These are phyloP conservation scores for Propsilocerus akamusi DNA, from an alignment of 1,140 invertebrate genomes.

Conservation along the genomic window DNA sequence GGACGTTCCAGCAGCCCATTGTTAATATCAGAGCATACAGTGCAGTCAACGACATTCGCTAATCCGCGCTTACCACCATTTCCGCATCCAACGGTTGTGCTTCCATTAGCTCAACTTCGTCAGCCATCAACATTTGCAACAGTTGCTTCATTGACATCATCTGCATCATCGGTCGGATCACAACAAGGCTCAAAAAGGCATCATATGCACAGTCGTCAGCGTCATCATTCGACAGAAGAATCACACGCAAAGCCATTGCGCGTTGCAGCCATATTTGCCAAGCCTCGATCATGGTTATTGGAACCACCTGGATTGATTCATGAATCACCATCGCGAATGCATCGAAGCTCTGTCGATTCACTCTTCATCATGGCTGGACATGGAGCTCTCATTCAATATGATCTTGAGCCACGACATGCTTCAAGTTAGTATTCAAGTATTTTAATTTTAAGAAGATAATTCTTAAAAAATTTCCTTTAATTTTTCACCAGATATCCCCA, in stretches of 20 bases:
- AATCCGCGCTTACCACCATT: constrained; percentile 80
- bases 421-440: constrained; percentile 26
- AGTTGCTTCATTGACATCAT: constrained; percentile 9
- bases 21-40: constrained; percentile 28
- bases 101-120: constrained; percentile 69
- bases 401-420: constrained; percentile 63
- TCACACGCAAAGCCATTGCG: constrained; percentile 45
- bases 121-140: constrained; percentile 41
- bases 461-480: constrained; percentile 6
- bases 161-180: neutral
- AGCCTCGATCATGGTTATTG: constrained; percentile 52
- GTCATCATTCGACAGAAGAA: constrained; percentile 41
- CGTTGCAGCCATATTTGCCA: constrained; percentile 60
- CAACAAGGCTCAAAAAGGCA: neutral
- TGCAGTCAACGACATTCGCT: constrained; percentile 50
- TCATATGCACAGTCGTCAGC: constrained; percentile 32
- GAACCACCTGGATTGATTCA: constrained; percentile 31
- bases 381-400: constrained; percentile 76
- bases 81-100: constrained; percentile 58
- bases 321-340: constrained; percentile 17
- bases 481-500: constrained; percentile 41
- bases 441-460: constrained; percentile 1
- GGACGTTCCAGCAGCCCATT: constrained; percentile 60
- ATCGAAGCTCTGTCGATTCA: constrained; percentile 49
- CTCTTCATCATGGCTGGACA: constrained; percentile 79